These are phyloP conservation scores for Drosophila siamana DNA, from an alignment of 2,888 invertebrate species.

Conservation along the genomic window DNA sequence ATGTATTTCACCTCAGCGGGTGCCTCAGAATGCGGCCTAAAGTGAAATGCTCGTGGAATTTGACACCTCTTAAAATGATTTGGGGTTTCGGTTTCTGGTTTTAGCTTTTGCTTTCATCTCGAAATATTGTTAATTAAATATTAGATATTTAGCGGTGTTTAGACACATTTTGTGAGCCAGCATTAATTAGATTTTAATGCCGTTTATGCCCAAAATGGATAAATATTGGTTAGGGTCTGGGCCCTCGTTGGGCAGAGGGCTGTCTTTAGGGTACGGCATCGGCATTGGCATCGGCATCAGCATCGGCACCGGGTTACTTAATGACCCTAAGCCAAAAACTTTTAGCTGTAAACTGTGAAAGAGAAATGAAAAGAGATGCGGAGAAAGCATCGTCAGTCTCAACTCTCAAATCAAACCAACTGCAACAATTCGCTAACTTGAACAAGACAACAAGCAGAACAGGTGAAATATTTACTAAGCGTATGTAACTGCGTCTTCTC, in stretches of 20 bases:
- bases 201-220: slow-evolving; percentile 51
- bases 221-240: slow-evolving; percentile 39
- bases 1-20: slow-evolving; percentile 25
- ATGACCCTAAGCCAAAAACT: slow-evolving; percentile 68
- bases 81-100: slow-evolving; percentile 10
- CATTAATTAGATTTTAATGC: slow-evolving; percentile 72
- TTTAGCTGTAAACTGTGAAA: slow-evolving; percentile 74
- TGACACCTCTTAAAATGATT: slow-evolving; percentile 60
- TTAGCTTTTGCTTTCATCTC: slow-evolving; percentile 56
- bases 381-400: slow-evolving; percentile 64
- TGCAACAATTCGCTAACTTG: slow-evolving; percentile 65
- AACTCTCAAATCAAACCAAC: slow-evolving; percentile 60
- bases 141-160: slow-evolving; percentile 33
- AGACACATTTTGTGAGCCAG: slow-evolving; percentile 13
- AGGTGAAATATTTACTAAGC: slow-evolving; percentile 54
- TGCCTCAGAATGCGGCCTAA: slow-evolving; percentile 56
- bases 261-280: slow-evolving; percentile 57
- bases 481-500: slow-evolving; percentile 8
- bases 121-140: slow-evolving; percentile 63
- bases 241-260: slow-evolving; percentile 19
- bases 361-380: slow-evolving; percentile 75
- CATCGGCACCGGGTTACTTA: slow-evolving; percentile 60
- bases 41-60: slow-evolving; percentile 67
- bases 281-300: neutral
- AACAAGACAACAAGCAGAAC: slow-evolving; percentile 46